Base-by-base conservation (phyloP, 2,797 vertebrate genomes). In the Falco novaeseelandiae region DNA sequence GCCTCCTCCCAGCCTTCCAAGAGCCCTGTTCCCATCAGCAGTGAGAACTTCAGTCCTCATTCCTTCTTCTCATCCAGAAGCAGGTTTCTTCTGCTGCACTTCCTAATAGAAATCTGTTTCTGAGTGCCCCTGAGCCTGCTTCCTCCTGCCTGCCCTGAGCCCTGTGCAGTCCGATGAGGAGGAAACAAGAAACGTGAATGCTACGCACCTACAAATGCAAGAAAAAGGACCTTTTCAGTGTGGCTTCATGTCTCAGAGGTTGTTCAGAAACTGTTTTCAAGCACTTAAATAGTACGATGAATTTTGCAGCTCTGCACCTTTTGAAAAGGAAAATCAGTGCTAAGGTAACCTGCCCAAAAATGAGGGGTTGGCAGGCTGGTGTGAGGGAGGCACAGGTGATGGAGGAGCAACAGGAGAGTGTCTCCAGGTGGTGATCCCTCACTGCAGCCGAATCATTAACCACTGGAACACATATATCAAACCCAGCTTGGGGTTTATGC, bases 81-180 rank as follows among this genome's bases (percentile, higher is more conserved):
- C 51, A 62, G 34, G 22, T 79, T 55, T 78, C 54, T 71, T 44
- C 62, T 80, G 61, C 61, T 34, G 48, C 22, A 16, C 36, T 29
- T 95, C 34, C 48, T 54, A 22, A 32, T 7, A 57, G 59, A 84
- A 27, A 48, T 36, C 15, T 54, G 9, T 51, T 38, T 55, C 14
- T 36, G 34, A 76, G 25, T 16, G 30, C 20, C 74, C 32, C 42
- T 44, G 22, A 63, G 30, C 49, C 55, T 73, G 49, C 44, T 69
- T 65, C 27, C 25, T 32, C 25, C 30, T 26, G 8, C n/a, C 58
- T 52, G 9, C 49, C 25, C 87, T 14, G 46, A 82, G 58, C 32
- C 25, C 27, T 42, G 1, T 61, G 61, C 59, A 36, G 54, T 59
- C 62, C 66, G 66, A 19, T 0, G 0, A 44, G 40, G 62, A 1